phyloP scores from a whole-genome alignment of 2,888 invertebrate species.

The Pollenia angustigena region DNA sequence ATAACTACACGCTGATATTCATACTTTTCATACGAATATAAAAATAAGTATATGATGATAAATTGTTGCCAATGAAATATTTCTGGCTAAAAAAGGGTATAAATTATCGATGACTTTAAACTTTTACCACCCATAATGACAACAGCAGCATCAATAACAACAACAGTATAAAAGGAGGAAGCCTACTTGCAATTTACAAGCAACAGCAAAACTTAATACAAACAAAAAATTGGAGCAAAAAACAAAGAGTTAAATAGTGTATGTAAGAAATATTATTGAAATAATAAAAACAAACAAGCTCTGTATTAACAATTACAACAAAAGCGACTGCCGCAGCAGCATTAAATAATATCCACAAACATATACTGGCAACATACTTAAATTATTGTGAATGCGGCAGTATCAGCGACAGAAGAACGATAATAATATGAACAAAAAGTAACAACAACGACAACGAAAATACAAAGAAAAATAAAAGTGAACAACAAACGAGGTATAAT shows the following conservation, averaged over 20 bases:
- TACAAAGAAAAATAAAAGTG: conserved; percentile 69
- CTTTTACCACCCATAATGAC: conserved; percentile 72
- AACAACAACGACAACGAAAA: conserved; percentile 37
- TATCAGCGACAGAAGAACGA: conserved; percentile 31
- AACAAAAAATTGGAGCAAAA: conserved; percentile 4
- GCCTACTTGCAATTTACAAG: conserved; percentile 31
- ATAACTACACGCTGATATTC: neutral
- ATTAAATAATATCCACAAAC: conserved; percentile 15
- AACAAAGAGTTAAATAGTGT: conserved; percentile 49
- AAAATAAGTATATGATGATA: conserved; percentile 14
- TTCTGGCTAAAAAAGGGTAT: conserved; percentile 45
- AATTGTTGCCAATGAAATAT: conserved; percentile 37
- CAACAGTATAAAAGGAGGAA: conserved; percentile 13
- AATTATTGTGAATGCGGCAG: conserved; percentile 38
- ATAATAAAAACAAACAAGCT: conserved; percentile 73
- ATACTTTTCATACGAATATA: conserved; percentile 4
- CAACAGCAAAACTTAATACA: conserved; percentile 34
- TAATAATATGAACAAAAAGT: conserved; percentile 48
- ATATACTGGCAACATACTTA: conserved; percentile 58
- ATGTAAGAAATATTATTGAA: conserved; percentile 69
- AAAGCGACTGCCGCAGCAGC: conserved; percentile 47
- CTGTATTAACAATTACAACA: conserved; percentile 66
- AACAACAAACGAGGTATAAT: conserved; percentile 72
- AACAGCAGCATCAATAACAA: conserved; percentile 41
- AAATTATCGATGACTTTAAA: conserved; percentile 63